Evolutionary conservation across 2,113 vertebrate species (phyloP).

Genomic region (Eclectus roratus): DNA sequence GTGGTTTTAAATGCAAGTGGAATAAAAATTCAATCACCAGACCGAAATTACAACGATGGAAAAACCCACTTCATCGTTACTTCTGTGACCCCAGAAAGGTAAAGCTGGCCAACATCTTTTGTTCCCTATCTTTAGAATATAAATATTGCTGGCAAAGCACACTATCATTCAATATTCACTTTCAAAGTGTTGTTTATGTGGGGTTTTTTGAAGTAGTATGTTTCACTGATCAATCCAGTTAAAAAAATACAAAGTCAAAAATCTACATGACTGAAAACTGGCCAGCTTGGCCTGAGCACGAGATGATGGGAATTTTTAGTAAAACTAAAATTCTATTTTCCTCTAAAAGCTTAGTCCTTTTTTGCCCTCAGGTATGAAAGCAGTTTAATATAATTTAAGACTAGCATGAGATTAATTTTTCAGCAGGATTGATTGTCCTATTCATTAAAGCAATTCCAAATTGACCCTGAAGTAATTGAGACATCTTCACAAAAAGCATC

Average conservation of each 20-base stretch:
- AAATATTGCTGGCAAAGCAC: not conserved
- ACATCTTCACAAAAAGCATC: not conserved
- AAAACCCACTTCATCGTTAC: constrained; percentile 86
- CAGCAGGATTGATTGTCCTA: not conserved
- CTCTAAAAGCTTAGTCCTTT: not conserved
- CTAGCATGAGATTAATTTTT: not conserved
- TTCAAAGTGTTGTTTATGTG: not conserved
- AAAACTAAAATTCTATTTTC: not conserved
- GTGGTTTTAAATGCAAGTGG: constrained; percentile 86
- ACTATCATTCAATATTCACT: not conserved
- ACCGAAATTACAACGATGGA: constrained; percentile 88
- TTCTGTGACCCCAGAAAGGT: constrained; percentile 85
- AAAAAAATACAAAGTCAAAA: not conserved
- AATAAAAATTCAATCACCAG: constrained; percentile 81
- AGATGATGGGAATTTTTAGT: not conserved
- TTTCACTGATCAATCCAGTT: not conserved
- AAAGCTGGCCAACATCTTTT: not conserved
- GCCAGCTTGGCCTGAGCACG: not conserved
- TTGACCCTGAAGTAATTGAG: not conserved
- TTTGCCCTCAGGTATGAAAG: not conserved
- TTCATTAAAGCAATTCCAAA: not conserved
- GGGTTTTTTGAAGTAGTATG: not conserved
- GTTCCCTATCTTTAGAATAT: not conserved
- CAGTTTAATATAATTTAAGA: not conserved
- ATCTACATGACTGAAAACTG: not conserved